These are phyloP conservation scores for Pristis pectinata DNA, from an alignment of 2,797 vertebrate species.

Conservation along the genomic window DNA sequence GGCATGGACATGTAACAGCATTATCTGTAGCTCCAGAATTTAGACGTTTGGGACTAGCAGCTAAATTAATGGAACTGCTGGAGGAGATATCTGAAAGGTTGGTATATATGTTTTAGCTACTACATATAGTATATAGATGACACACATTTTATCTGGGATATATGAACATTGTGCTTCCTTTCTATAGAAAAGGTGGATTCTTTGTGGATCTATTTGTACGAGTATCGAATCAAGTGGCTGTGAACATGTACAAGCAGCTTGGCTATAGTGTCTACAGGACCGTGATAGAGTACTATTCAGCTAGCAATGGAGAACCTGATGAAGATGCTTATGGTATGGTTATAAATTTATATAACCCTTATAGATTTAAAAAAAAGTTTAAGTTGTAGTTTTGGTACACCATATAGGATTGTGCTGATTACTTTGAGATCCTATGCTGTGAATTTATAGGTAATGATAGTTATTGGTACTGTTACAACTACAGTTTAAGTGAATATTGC, in stretches of 20 bases:
- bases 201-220: slow-evolving; percentile 92
- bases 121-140: not conserved
- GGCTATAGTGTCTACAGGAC: slow-evolving; percentile 93
- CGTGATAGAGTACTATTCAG: slow-evolving; percentile 88
- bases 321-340: slow-evolving; percentile 86
- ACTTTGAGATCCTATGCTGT: not conserved
- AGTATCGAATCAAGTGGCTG: slow-evolving; percentile 92
- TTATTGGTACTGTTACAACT: no score
- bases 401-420: not conserved
- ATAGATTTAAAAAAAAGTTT: not conserved
- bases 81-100: slow-evolving; percentile 95
- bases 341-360: not conserved
- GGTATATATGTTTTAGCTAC: slow-evolving; percentile 38
- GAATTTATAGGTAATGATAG: no score
- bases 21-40: slow-evolving; percentile 91
- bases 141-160: not conserved
- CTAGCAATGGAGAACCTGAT: slow-evolving; percentile 87
- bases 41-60: slow-evolving; percentile 80
- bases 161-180: not conserved
- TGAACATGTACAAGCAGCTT: slow-evolving; percentile 91
- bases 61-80: slow-evolving; percentile 89
- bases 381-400: not conserved
- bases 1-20: slow-evolving; percentile 91
- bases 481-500: not conserved
- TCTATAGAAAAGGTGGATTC: slow-evolving; percentile 83